A percentile compares a stretch with the other conserved stretches of the same genome.
Conservation (phyloP, 53 echinoderm and acorn worm genomes). For the Antedon mediterranea region DNA sequence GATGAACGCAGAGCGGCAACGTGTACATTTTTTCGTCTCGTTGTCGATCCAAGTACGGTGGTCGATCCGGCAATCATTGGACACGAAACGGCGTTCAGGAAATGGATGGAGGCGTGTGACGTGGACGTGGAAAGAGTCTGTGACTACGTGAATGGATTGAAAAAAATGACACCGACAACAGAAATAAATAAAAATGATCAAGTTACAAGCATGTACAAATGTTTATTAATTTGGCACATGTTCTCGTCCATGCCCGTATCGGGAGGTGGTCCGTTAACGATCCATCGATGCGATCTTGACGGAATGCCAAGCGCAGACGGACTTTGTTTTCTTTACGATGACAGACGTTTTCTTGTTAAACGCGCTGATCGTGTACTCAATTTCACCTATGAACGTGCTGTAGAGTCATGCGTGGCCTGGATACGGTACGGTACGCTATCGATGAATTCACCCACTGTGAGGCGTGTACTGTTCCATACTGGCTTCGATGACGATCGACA, state of each 20-base stretch:
- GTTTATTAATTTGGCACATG: neutral
- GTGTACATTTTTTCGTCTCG: neutral
- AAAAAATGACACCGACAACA: neutral
- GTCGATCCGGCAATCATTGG: neutral
- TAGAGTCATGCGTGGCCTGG: neutral
- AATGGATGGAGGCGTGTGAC: neutral
- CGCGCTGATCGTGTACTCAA: neutral
- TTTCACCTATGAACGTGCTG: neutral
- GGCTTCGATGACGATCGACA: neutral
- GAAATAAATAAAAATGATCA: neutral
- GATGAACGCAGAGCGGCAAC: neutral
- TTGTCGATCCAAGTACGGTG: neutral
- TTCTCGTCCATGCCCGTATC: neutral
- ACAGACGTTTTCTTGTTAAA: neutral
- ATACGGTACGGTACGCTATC: neutral
- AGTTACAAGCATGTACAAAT: neutral
- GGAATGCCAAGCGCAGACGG: neutral
- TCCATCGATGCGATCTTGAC: neutral
- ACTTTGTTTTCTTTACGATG: neutral
- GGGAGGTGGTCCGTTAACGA: neutral
- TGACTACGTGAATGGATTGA: neutral
- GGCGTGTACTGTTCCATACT: neutral
- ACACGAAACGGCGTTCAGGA: neutral
- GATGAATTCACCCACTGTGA: neutral
- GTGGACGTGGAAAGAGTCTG: neutral